Base-by-base conservation (phyloP, 2,113 vertebrate species). In the Lepidothrix coronata region DNA sequence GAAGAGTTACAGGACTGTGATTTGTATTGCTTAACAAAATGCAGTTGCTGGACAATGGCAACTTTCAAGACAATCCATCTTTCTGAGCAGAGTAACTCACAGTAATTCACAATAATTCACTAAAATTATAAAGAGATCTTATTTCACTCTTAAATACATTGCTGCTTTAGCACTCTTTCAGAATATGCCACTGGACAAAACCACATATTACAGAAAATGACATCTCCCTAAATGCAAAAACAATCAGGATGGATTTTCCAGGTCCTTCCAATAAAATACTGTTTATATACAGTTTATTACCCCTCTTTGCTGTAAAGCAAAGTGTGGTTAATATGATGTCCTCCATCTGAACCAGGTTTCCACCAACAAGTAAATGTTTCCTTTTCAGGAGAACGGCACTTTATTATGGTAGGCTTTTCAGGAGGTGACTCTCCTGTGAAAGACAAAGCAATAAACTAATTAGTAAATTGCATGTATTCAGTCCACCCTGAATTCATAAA, bases 281-380 rank as follows among this genome's bases (percentile, higher is more conserved):
- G 31, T 70, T n/a, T 57, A 67, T 9, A 51, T 7, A 63, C 10
- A 39, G 3, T 12, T 75, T 72, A 67, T 96, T 95, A 97, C 96
- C 96, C 96, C 63, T 96, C 96, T 92, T 96, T 97, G 86, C 83
- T 97, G 91, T 97, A 97, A 91, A 96, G 89, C 57, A 97, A 95
- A 67, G 94, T 92, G 65, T 97, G 91, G 52, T 88, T 97, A 37
- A 89, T 84, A 16, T 33, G 55, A 52, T 52, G 51, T 67, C 94
- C 94, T 91, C 91, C 76, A 51, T 84, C 76, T 21, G 65, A 77
- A 89, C 79, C 92, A 59, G 95, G 95, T 81, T 97, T 95, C 96
- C 96, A 97, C 96, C 96, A 97, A 51, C 96, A 97, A 54, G 91
- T 97, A 86, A 97, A 97, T 6, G 96, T 97, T 91, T 97, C 96